Evolutionary conservation across 2,113 vertebrate genomes (phyloP), one percentile per base, ranked within the genome.

Genomic region (Dipodomys ordii): DNA sequence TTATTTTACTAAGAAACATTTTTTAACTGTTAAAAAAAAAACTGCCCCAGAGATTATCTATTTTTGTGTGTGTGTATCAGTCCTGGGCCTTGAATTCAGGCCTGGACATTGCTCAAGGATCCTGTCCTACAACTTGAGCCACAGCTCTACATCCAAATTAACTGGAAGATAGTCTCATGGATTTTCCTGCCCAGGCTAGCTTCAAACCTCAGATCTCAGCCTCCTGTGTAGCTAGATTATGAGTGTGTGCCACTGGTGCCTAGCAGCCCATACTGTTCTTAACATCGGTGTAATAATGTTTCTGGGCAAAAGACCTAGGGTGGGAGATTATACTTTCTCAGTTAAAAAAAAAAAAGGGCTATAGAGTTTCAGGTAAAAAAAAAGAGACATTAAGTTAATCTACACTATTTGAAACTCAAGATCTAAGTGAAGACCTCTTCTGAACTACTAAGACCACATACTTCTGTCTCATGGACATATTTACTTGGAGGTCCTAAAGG

Each of bases 341-440:
- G 35, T 68, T 68, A 82, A 25, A 87, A 81, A 35, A 88, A 25
- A 87, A 81, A 35, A 88, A 2, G 30, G 64, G 68, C n/a, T 73
- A 19, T 27, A 80, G 62, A 73, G 73, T 39, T 80, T 80, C 3
- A 57, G 44, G 10, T 9, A 12, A 12, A 39, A 9, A 83, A 85
- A 93, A 94, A 85, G 53, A 82, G 78, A 32, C 22, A 81, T 12
- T 83, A 83, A 87, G 94, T 57, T 18, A 80, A 44, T 19, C 57
- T 46, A 67, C 1, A 83, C 2, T 28, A 7, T 68, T 88, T 88
- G 39, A 92, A 93, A 53, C 64, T 77, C 49, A 27, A 12, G 11
- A 39, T 44, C 72, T 80, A 78, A 68, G 16, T 32, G 32, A 90
- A 72, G 11, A 83, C 35, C 35, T 92, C 69, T 62, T 72, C 16